Evolutionary conservation across 2,888 invertebrate genomes (phyloP), one percentile per base, ranked within the genome.

Genomic region (Patella ulyssiponensis): DNA sequence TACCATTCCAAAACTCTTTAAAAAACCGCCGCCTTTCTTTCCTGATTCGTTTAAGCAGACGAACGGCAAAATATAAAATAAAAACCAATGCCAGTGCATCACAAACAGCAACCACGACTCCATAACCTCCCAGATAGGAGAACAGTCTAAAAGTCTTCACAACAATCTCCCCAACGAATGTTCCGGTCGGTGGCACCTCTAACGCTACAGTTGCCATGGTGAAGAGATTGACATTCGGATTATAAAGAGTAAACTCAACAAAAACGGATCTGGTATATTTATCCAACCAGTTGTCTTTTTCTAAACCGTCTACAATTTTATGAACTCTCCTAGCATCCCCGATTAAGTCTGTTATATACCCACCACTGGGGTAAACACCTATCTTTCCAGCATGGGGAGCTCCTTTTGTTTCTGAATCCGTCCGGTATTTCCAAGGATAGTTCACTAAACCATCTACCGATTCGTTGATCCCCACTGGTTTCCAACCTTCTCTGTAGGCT

Each of bases 171-270:
- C 82, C 78, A 9, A 84, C 54, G 23, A 84, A 75, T 52, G 79
- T 71, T 1, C 86, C 84, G 1, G 84, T 81, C 0, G 84, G 79
- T 11, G 84, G 83, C 69, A 85, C 80, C 77, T 88, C 88, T 52
- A 86, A 84, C n/a, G 84, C 79, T 15, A 84, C 82, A 23, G 83
- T 80, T 27, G 80, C 76, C 71, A 83, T 81, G 12, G 83, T 81
- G 77, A 88, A 88, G 75, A 87, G 73, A 77, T 88, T 88, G 44
- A 85, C 83, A 73, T 87, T 86, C 1, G 87, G 85, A 71, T 87
- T 87, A 73, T 88, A 88, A 4, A 86, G 77, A 2, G 86, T 85
- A 73, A 87, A 83, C 77, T 87, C 87, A 9, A 88, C 78, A 75
- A 86, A 84, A n/a, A 88, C 69, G 44, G 84, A 81, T 74, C 87